Evolutionary conservation across 1,140 invertebrate species (phyloP), one percentile per base, ranked within the genome.

Genomic region (Medauroidea extradentata): DNA sequence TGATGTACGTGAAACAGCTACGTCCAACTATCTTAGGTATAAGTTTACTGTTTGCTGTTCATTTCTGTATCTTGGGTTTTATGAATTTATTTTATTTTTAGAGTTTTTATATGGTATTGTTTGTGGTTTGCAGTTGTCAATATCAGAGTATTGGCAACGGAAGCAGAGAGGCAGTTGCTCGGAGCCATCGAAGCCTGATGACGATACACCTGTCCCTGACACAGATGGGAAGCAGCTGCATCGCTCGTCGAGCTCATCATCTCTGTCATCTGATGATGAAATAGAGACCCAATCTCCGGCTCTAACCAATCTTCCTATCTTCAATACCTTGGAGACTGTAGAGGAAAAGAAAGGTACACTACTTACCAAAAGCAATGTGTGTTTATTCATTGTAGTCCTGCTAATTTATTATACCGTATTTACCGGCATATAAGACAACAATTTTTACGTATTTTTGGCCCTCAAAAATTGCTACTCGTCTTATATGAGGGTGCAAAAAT

Each of bases 61-160:
- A n/a, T n/a, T n/a, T n/a, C n/a, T n/a, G n/a, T n/a, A n/a, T n/a
- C n/a, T n/a, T n/a, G n/a, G n/a, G n/a, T n/a, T n/a, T n/a, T 39
- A 48, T 13, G 23, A 48, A 48, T 23, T 48, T 60, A 60, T 51
- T 60, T 44, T 63, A 50, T 53, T 61, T 60, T 57, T 60, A 66
- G 11, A 39, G 34, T 55, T 14, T 54, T 54, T 54, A 44, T 46
- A 46, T 44, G 43, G 18, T 46, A 1, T 19, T 41, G 39, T 41
- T 41, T 2, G 16, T 41, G 39, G 16, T 41, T 70, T 78, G 1
- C 57, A 88, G 86, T 74, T 89, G 9, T 87, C 85, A 8, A 83
- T 89, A 67, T 81, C 84, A 11, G 87, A 89, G 64, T 89, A 89
- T 67, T 77, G 85, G 18, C 83, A 85, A 67, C 75, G 86, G 18